A percentile compares a stretch with the other conserved stretches of the same genome.
Conservation (phyloP, 1,140 invertebrate species). For the Heliconius eleuchia region DNA sequence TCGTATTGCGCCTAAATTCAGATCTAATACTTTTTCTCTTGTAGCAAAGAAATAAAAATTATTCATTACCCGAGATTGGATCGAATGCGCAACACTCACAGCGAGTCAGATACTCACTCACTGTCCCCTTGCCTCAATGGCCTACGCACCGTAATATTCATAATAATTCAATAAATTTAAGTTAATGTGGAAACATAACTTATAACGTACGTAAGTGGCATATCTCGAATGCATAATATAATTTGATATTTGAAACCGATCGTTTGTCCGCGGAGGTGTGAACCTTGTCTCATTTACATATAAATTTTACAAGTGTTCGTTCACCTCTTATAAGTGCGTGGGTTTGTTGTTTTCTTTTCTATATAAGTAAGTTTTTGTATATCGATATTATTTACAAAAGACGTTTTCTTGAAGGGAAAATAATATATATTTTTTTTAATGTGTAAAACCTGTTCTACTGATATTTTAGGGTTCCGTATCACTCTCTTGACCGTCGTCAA, state of each 20-base stretch:
- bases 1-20: too few species aligned
- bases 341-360: conserved; percentile 1
- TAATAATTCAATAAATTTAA: conserved; percentile 2
- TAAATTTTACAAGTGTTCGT: conserved; percentile 16
- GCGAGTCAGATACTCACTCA: too few species aligned
- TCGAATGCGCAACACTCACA: too few species aligned
- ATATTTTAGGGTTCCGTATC: too few species aligned
- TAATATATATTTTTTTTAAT: too few species aligned
- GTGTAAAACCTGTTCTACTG: too few species aligned
- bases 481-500: too few species aligned
- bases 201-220: neutral
- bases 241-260: conserved; percentile 17
- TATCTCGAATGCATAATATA: conserved; percentile 13
- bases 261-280: conserved; percentile 22
- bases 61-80: too few species aligned
- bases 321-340: conserved; percentile 14
- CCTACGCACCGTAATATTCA: neutral
- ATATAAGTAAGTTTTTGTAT: neutral
- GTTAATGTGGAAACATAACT: conserved; percentile 1
- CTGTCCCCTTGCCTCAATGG: too few species aligned
- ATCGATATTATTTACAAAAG: neutral
- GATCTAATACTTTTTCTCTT: too few species aligned
- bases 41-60: too few species aligned
- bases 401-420: neutral
- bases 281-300: conserved; percentile 20